phyloP scores from a whole-genome alignment of 2,797 vertebrate species.

The Poeciliopsis gracilis region DNA sequence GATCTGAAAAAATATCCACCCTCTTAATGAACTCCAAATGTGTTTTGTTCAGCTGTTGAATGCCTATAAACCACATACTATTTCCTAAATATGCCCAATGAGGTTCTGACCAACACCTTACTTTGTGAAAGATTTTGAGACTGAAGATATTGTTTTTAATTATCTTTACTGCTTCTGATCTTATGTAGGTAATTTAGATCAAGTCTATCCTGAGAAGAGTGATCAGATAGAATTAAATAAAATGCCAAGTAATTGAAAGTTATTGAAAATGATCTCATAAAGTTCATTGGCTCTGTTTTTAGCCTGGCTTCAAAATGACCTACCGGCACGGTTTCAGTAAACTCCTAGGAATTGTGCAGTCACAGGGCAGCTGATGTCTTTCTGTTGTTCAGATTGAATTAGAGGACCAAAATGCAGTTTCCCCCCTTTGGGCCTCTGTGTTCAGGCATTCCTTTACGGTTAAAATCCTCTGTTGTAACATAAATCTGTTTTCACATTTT shows the following conservation, averaged over 20 bases:
- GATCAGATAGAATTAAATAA: background rate
- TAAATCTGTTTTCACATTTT: background rate
- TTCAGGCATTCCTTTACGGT: background rate
- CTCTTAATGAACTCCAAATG: background rate
- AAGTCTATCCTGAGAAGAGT: background rate
- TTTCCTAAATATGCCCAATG: background rate
- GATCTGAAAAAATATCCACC: background rate
- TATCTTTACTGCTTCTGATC: background rate
- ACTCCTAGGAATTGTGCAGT: background rate
- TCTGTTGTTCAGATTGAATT: background rate
- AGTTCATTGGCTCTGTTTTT: background rate
- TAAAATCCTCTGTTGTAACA: background rate
- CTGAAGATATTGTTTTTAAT: background rate
- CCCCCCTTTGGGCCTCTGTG: background rate
- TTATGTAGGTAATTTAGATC: background rate
- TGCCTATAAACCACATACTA: background rate
- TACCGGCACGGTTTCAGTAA: background rate
- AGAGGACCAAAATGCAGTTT: background rate
- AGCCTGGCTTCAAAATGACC: background rate
- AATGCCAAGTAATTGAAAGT: background rate
- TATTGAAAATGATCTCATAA: background rate
- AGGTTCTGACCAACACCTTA: background rate
- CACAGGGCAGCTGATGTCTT: background rate
- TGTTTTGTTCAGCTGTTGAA: background rate
- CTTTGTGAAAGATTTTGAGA: background rate